These are phyloP conservation scores for Paraescarpia echinospica DNA, from an alignment of 1,140 invertebrate genomes.

Conservation along the genomic window DNA sequence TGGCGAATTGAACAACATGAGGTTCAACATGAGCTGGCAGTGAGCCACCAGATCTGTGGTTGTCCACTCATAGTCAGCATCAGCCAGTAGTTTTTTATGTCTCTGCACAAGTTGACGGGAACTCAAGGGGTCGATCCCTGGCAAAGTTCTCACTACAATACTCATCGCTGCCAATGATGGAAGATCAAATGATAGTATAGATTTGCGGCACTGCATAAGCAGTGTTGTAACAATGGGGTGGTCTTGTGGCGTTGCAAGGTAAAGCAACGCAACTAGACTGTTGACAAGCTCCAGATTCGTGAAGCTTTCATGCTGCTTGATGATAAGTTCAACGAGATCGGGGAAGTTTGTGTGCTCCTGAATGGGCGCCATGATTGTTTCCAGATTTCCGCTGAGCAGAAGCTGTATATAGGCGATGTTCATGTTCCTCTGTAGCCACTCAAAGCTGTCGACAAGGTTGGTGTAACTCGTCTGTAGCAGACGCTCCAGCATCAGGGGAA, in stretches of 20 bases:
- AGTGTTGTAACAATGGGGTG: not conserved
- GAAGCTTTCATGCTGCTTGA: not conserved
- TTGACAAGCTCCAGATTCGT: not conserved
- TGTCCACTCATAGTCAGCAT: not conserved
- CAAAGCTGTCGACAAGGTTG: not conserved
- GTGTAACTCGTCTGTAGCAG: not conserved
- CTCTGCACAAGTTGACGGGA: not conserved
- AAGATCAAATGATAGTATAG: not conserved
- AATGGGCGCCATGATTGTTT: not conserved
- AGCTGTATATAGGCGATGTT: not conserved
- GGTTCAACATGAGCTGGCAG: not conserved
- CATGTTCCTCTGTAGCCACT: not conserved
- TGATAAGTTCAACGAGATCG: not conserved
- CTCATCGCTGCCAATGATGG: not conserved
- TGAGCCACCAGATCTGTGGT: not conserved
- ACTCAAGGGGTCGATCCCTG: not conserved
- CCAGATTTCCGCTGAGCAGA: not conserved
- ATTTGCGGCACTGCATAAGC: not conserved
- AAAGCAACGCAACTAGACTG: not conserved
- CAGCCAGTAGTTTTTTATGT: not conserved
- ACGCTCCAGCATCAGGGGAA: not conserved
- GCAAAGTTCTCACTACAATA: not conserved
- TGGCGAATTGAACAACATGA: not conserved
- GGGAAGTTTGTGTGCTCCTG: not conserved
- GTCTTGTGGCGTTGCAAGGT: not conserved